Base-by-base conservation (phyloP, 2,888 invertebrate genomes). In the Pseudococcus jackbeardsleyi region DNA sequence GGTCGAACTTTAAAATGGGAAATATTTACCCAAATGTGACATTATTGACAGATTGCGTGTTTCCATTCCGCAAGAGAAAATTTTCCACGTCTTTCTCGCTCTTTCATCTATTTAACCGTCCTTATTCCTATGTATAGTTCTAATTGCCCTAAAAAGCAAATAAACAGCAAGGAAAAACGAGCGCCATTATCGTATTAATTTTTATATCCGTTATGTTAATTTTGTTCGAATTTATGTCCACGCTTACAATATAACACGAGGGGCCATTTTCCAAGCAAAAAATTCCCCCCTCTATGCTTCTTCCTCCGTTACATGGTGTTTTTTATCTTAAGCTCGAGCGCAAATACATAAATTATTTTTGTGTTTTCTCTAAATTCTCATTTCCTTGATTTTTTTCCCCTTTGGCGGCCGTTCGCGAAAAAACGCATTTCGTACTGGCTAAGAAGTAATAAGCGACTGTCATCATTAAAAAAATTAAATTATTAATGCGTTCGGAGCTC, bases 401-500 rank as follows among this genome's bases (percentile, higher is more conserved):
- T 68, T 68, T 26, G 19, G 64, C 5, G 17, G 64, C 12, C 50
- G 50, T 15, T 12, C 50, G 54, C n/a, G 54, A 54, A 54, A 54
- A 15, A 68, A 68, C 26, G 68, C 22, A 68, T 68, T 68, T 68
- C 26, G 22, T 9, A 26, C 68, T 68, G 68, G 68, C 7, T 68
- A 26, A 68, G 68, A 26, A 68, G 68, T 68, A 68, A 68, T 68
- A 68, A 68, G 68, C 22, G 19, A 26, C 68, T 68, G 68, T 68
- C 68, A 68, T 68, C 68, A 68, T 68, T 68, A 68, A 68, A 68
- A 68, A 68, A 68, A 68, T 68, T 68, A 26, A 68, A 22, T 68
- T 68, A 68, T 68, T 68, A 26, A 68, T 68, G 64, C 19, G 68
- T 68, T 68, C 3, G 26, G 26, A 33, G 26, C 26, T 33, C 26